Evolutionary conservation across 1,140 invertebrate genomes (phyloP), one percentile per base, ranked within the genome.

Genomic region (Magallana gigas): DNA sequence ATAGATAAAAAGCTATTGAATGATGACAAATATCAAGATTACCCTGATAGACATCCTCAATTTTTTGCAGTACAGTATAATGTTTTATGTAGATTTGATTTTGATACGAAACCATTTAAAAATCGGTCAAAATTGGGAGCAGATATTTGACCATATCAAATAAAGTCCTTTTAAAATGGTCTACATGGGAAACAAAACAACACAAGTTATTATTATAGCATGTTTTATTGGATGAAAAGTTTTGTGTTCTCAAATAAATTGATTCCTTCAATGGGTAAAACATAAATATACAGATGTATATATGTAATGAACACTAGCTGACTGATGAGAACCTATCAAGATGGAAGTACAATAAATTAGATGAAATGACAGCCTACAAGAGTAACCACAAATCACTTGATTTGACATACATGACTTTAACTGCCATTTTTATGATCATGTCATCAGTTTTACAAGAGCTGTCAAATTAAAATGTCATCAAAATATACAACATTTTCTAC

Each of bases 391-490:
- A 76, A 76, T 76, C 68, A 76, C 23, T 76, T 76, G 8, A 36
- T 36, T 76, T 76, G 68, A 76, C 68, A 12, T 76, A 76, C 23
- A 76, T 76, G 68, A 76, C 23, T 36, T 76, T 23, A 76, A 29
- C 23, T 76, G 68, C 68, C 68, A 76, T 76, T 76, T 76, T 76
- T 76, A 76, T 76, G 23, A 76, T 23, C 68, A 76, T 76, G 68
- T 76, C 8, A 8, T 76, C 68, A 76, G 68, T 76, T 76, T 76
- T 8, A 76, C 23, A 76, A 76, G 68, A 76, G 68, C 68, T 76
- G 23, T 76, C 68, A 29, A 76, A 23, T 76, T 18, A 76, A 76
- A 76, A 76, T 76, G 68, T 76, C 68, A 76, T 36, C 12, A 29
- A 0, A 76, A 76, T 29, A 29, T 76, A 76, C 23, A 76, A 76